Evolutionary conservation across 2,888 invertebrate species (phyloP).

Genomic region (Monopis laevigella): DNA sequence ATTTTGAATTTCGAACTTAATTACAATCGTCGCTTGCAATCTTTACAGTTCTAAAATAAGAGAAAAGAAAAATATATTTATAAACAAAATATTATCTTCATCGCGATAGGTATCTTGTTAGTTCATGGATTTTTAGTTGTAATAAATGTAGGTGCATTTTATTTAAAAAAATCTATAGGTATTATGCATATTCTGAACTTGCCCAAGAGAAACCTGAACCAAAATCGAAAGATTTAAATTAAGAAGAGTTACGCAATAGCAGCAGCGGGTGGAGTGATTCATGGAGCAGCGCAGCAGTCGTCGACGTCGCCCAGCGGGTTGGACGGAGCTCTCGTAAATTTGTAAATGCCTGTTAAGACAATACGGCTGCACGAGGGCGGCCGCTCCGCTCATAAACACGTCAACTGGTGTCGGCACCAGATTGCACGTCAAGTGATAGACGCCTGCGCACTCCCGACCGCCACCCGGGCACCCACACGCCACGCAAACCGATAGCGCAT

Average conservation of each 20-base stretch:
- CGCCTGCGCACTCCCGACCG: constrained; percentile 1
- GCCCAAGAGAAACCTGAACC: too few species aligned
- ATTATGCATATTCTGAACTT: too few species aligned
- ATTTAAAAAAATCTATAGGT: too few species aligned
- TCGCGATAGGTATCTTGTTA: too few species aligned
- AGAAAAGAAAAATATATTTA: too few species aligned
- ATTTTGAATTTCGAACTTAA: too few species aligned
- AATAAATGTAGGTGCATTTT: too few species aligned
- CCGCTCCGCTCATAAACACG: constrained; percentile 52
- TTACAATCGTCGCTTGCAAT: too few species aligned
- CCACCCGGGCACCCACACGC: constrained; percentile 5
- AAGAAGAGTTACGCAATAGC: constrained; percentile 4
- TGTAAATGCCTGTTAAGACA: constrained; percentile 50
- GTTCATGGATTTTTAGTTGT: too few species aligned
- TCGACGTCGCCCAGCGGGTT: constrained; percentile 28
- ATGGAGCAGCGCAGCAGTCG: constrained; percentile 2
- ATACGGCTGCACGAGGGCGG: constrained; percentile 53
- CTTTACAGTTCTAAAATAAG: too few species aligned
- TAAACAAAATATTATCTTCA: too few species aligned
- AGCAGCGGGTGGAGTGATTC: constrained; percentile 9
- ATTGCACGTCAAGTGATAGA: constrained; percentile 13
- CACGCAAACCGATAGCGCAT: constrained; percentile 3
- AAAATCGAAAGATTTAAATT: too few species aligned
- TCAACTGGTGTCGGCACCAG: constrained; percentile 28
- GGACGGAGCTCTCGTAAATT: constrained; percentile 43